Evolutionary conservation across 30 jellyfish, hydroid and myxozoan species (phyloP), one percentile per base, ranked within the genome.

Genomic region (Clytia hemisphaerica): DNA sequence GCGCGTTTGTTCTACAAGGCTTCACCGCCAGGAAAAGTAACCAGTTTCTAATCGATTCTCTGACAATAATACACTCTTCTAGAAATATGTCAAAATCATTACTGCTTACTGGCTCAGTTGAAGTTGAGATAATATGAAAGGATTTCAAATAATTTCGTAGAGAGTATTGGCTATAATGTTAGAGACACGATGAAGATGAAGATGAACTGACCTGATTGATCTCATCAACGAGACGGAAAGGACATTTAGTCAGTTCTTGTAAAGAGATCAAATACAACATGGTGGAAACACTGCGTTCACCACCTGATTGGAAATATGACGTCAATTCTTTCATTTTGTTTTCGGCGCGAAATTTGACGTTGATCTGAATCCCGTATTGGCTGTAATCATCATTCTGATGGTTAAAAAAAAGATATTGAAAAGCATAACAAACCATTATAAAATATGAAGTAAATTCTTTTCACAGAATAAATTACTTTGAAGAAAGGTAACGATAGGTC

Each of bases 271-370:
- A 66, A 54, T 81, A 91, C 14, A 91, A 76, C 99, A 91, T 91
- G 19, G 95, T 91, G 24, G 99, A 92, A 4, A 91, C 99, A 72
- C 95, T 83, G 15, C 95, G 35, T 45, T 91, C 99, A 6, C 99
- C 99, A 0, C 99, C 99, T 37, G 97, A 84, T 68, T 91, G 99
- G 36, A 78, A 91, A 38, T 77, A 81, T 0, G 99, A 82, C 28
- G 95, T 82, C 15, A 91, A 58, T 1, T 77, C 93, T 36, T 79
- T 73, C 32, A 83, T 80, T 58, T 76, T 76, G 45, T 91, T 92
- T 27, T 74, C 92, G 21, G 93, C 77, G 18, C 99, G 94, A 65
- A 74, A 91, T 67, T 66, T 91, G 55, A 91, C 99, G 54, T 78
- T 67, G 35, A 91, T 91, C 47, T 79, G 92, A 27, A 91, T 75